Base-by-base conservation (phyloP, 2,797 vertebrate species). In the Phoeniculus purpureus region DNA sequence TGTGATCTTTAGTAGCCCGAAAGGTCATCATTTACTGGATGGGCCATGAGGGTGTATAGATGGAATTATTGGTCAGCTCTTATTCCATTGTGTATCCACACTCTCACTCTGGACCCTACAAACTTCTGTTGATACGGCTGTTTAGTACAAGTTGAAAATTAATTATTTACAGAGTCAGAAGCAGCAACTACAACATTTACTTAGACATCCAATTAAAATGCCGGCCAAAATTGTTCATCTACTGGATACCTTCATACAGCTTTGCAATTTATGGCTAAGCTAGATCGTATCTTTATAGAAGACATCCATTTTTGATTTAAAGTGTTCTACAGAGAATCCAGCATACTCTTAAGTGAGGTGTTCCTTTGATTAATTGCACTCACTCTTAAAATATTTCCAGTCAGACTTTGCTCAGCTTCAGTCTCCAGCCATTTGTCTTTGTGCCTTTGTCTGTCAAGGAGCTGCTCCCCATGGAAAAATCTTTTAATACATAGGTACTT, bases 311-410 rank as follows among this genome's bases (percentile, higher is more conserved):
- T 93, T 83, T 94, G 12, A 91, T 94, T 94, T 93, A 58, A 95
- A 91, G 89, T 70, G 64, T 75, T 66, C 80, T 75, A 50, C 71
- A 66, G 85, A 92, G 59, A 79, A 87, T 73, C 70, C 58, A 75
- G 59, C 62, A 21, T 64, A 87, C 43, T 32, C 71, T 86, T 93
- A 93, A 83, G 77, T 92, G 87, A 89, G 82, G 74, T 91, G 64
- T 89, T 95, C n/a, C 58, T 31, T 73, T 96, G 93, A 96, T 95
- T 94, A 94, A 94, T 94, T 94, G 71, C 73, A 59, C 25, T 81
- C 32, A 8, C 29, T 89, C 27, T 87, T 83, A 89, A 89, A 93
- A 92, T 92, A 94, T 93, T 94, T 93, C 89, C 85, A 81, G 76
- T 91, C 77, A 93, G 82, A 47, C 89, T 91, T 93, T 84, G 52